Conservation (phyloP, 2,797 vertebrate species). For the Argya squamiceps region DNA sequence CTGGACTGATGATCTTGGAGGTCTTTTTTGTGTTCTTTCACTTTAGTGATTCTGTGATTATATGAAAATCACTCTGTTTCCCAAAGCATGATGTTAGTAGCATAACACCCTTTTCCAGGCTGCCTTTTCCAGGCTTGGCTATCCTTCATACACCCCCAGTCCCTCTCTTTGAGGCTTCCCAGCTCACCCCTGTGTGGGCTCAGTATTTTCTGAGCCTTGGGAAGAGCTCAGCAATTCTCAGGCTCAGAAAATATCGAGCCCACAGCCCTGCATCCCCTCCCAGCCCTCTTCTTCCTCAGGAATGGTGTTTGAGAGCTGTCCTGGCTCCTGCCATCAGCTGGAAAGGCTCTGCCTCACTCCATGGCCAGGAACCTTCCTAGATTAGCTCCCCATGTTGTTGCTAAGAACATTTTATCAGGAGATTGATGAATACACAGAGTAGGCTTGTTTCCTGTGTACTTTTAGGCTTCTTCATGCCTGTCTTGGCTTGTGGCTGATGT, state of each 20-base stretch:
- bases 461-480: background rate
- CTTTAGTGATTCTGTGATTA: background rate
- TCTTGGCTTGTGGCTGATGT: background rate
- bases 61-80: background rate
- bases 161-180: background rate
- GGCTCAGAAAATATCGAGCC: too few relatives aligned
- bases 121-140: background rate
- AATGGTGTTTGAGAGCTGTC: background rate
- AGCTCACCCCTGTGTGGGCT: background rate
- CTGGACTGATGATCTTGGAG: background rate
- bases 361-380: background rate
- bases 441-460: background rate
- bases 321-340: background rate
- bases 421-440: background rate
- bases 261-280: background rate
- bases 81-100: background rate
- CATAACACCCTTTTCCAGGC: background rate
- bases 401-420: background rate
- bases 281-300: background rate
- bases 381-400: background rate
- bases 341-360: background rate
- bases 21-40: too few relatives aligned
- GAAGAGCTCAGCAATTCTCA: too few relatives aligned
- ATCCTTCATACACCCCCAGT: background rate
- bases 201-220: too few relatives aligned